Percentiles rank a stretch among this genome's conserved stretches.
Conservation (phyloP, 2,797 vertebrate genomes). For the Sebastes iracundus region DNA sequence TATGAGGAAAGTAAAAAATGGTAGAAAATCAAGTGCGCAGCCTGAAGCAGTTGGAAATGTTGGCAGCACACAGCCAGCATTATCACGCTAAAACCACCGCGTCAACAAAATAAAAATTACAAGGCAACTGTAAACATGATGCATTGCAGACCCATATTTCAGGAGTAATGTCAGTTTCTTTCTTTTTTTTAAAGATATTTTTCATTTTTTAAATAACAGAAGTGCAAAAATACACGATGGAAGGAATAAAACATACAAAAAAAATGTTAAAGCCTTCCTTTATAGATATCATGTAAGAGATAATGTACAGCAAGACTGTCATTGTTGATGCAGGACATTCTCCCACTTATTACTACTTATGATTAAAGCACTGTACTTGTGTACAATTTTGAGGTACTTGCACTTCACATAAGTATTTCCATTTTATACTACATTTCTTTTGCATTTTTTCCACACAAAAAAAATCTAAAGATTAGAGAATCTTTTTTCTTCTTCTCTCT, state of each 20-base stretch:
- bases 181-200: neutral
- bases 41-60: constrained; percentile 3
- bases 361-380: too few relatives aligned
- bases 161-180: neutral
- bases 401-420: too few relatives aligned
- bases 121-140: neutral
- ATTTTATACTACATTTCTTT: too few relatives aligned
- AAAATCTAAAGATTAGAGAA: too few relatives aligned
- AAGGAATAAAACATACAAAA: neutral
- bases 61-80: constrained; percentile 1
- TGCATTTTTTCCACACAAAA: too few relatives aligned
- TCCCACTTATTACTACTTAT: too few relatives aligned
- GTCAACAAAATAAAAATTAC: constrained; percentile 11
- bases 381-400: too few relatives aligned
- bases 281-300: neutral
- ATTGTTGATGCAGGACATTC: too few relatives aligned
- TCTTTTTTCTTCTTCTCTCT: too few relatives aligned
- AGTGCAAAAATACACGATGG: neutral
- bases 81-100: neutral
- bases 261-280: neutral
- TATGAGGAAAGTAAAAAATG: neutral
- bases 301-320: too few relatives aligned
- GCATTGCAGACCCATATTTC: neutral
- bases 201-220: neutral
- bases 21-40: neutral